Conservation (phyloP, 1,140 invertebrate species). For the Sweltsa coloradensis region DNA sequence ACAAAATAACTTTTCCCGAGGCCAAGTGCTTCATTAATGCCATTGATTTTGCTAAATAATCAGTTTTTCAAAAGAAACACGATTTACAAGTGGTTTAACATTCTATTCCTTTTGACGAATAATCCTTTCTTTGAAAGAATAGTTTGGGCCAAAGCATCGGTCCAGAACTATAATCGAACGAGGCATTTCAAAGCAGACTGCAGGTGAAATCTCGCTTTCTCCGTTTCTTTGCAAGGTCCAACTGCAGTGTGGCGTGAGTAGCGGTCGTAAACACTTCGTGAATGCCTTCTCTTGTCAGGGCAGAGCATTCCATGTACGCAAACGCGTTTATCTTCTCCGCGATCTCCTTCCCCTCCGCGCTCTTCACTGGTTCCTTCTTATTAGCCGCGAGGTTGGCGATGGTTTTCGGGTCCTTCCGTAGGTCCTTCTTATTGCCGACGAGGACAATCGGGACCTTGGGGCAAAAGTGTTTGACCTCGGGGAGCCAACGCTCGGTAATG, state of each 20-base stretch:
- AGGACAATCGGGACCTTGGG: constrained; percentile 48
- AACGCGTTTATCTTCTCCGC: constrained; percentile 58
- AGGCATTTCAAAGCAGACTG: too few relatives aligned
- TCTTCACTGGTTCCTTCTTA: constrained; percentile 55
- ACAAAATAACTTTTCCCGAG: too few relatives aligned
- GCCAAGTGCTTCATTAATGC: too few relatives aligned
- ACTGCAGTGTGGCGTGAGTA: constrained; percentile 49
- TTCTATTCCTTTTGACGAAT: too few relatives aligned
- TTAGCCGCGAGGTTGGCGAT: constrained; percentile 50
- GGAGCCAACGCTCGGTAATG: constrained; percentile 42
- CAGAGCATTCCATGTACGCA: constrained; percentile 57
- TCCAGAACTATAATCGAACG: too few relatives aligned
- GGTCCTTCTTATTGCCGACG: constrained; percentile 48
- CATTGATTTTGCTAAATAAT: too few relatives aligned
- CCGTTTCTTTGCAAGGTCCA: too few relatives aligned
- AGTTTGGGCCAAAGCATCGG: too few relatives aligned
- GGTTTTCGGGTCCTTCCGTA: constrained; percentile 46
- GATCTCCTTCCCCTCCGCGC: constrained; percentile 50
- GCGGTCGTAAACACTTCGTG: constrained; percentile 58
- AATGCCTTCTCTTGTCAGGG: constrained; percentile 59
- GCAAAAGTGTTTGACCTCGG: constrained; percentile 47
- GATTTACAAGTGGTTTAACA: too few relatives aligned
- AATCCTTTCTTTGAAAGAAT: too few relatives aligned
- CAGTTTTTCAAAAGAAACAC: too few relatives aligned
- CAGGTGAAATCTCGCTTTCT: too few relatives aligned